Evolutionary conservation across 2,888 invertebrate genomes (phyloP), one percentile per base, ranked within the genome.

Genomic region (Dolomedes plantarius): DNA sequence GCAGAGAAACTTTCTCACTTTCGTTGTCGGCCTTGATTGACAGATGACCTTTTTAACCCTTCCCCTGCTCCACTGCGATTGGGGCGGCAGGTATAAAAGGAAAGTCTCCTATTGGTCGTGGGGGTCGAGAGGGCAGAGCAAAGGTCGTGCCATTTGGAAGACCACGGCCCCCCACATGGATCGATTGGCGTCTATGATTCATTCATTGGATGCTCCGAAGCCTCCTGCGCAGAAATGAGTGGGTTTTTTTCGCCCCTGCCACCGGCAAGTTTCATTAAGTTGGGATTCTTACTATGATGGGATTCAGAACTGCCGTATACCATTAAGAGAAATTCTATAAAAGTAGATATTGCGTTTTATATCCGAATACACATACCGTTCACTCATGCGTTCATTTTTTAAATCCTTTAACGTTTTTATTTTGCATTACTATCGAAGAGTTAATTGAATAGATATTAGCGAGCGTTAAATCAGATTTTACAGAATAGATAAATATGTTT

Each of bases 111-210:
- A 85, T 85, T 85, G 83, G 83, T 72, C 77, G 65, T 23, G 56
- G 76, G 77, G 83, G 83, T 85, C 83, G 83, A 85, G 83, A 77
- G 83, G 83, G 83, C 83, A 77, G 83, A 56, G 72, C 83, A 85
- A 85, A 85, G 83, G 83, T 85, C 83, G 72, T 72, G 76, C 82
- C 75, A 74, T 82, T 82, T 62, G 62, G 39, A 50, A 83, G 82
- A 83, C 75, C 82, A 76, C 82, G 62, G 32, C 71, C 82, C 76
- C 65, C 31, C 19, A 32, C 36, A 6, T 46, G 76, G 83, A 85
- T 85, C 83, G 77, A 85, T 85, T 56, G 67, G 39, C 65, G 32
- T 16, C 56, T 67, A 77, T 85, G 83, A 85, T 85, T 85, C 83
- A 85, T 77, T 67, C 83, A 77, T 56, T 67, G 28, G 29, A 23